These are phyloP conservation scores for Amphipyra berbera DNA, from an alignment of 2,888 invertebrate genomes.

Conservation along the genomic window DNA sequence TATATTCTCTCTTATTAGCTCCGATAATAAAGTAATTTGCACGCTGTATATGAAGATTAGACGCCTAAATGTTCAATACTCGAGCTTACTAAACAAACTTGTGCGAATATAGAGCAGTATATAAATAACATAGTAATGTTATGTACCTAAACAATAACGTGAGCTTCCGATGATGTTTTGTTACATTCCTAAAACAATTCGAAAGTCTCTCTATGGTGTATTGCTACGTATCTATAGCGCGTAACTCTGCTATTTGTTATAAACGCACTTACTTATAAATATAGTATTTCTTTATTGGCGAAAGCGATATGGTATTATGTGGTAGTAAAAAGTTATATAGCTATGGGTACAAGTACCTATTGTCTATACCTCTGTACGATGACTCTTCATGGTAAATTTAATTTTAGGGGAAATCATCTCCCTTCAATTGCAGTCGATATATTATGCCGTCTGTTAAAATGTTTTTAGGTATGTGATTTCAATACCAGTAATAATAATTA, in stretches of 20 bases:
- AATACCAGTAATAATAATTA: no score
- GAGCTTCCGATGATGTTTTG: constrained; percentile 29
- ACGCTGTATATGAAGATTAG: constrained; percentile 61
- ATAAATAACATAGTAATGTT: constrained; percentile 18
- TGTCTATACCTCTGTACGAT: no score
- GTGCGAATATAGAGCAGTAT: constrained; percentile 36
- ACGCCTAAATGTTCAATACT: constrained; percentile 37
- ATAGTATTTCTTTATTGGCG: neutral
- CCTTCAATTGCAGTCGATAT: no score
- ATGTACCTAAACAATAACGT: constrained; percentile 6
- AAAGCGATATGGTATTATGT: neutral
- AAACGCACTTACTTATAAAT: no score
- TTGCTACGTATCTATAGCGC: no score
- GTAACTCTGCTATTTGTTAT: neutral
- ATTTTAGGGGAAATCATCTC: no score
- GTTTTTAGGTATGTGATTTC: no score
- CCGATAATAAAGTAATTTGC: constrained; percentile 62
- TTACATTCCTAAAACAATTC: constrained; percentile 21
- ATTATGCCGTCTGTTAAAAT: no score
- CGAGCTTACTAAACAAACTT: constrained; percentile 19
- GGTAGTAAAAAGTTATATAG: neutral
- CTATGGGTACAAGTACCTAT: no score
- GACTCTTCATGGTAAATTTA: no score
- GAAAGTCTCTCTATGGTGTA: constrained; percentile 1
- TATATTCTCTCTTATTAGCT: constrained; percentile 76